Conservation (phyloP, 2,888 invertebrate species). For the Listrodromus nycthemerus region DNA sequence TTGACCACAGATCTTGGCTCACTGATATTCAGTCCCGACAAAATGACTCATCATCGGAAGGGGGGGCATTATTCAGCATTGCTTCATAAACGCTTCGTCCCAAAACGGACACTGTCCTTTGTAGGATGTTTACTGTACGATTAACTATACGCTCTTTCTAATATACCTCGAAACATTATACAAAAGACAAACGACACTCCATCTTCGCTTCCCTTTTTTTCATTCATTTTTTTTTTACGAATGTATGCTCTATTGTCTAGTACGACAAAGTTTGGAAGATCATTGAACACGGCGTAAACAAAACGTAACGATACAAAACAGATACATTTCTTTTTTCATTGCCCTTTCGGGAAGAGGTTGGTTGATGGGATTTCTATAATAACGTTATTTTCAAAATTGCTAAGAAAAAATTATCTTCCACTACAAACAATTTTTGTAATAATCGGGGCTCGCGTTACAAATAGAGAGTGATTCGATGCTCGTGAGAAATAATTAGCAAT, state of each 20-base stretch:
- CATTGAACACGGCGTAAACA: conserved; percentile 62
- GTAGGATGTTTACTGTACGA: conserved; percentile 56
- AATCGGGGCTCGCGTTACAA: conserved; percentile 16
- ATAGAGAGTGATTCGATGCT: conserved; percentile 56
- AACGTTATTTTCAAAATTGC: conserved; percentile 46
- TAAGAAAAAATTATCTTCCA: conserved; percentile 23
- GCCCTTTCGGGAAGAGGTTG: conserved; percentile 2
- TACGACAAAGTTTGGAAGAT: conserved; percentile 66
- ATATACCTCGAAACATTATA: conserved; percentile 69
- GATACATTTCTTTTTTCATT: conserved; percentile 7
- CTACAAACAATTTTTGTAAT: conserved; percentile 23
- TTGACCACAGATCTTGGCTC: conserved; percentile 71
- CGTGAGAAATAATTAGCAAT: conserved; percentile 59
- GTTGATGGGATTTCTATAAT: conserved; percentile 7
- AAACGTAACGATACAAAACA: conserved; percentile 35
- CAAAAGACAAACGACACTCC: conserved; percentile 70
- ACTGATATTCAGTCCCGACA: conserved; percentile 68
- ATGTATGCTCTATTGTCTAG: conserved; percentile 60
- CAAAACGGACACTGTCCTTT: conserved; percentile 58
- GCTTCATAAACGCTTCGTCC: conserved; percentile 60
- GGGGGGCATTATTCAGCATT: conserved; percentile 71
- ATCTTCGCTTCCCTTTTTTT: conserved; percentile 25
- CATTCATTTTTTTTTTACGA: conserved; percentile 47
- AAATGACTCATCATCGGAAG: conserved; percentile 65
- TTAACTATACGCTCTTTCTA: conserved; percentile 65